These are phyloP conservation scores for Acrobasis repandana DNA, from an alignment of 2,888 invertebrate species.

Conservation along the genomic window DNA sequence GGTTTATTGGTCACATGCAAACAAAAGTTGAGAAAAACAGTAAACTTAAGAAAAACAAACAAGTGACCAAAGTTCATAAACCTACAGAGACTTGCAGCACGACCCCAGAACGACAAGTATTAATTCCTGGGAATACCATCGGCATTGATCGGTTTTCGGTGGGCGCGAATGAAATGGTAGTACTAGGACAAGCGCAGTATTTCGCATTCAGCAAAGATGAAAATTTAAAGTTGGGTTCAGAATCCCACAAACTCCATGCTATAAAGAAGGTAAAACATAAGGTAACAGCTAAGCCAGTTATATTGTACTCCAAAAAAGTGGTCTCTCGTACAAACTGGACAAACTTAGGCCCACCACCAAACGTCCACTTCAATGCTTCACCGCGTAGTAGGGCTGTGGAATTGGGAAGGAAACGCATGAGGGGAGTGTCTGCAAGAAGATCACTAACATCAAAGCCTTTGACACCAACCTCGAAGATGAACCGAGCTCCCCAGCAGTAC, in stretches of 20 bases:
- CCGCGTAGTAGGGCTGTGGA: neutral
- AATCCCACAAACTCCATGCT: neutral
- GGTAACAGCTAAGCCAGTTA: neutral
- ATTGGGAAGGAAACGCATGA: neutral
- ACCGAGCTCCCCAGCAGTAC: conserved; percentile 7
- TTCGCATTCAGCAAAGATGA: conserved; percentile 1
- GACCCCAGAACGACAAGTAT: neutral
- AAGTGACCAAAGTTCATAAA: neutral
- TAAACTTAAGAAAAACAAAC: neutral
- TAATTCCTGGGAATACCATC: neutral
- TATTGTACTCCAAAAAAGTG: neutral
- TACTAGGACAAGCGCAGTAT: conserved; percentile 1
- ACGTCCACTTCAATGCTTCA: neutral
- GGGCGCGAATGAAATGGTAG: neutral
- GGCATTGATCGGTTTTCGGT: neutral
- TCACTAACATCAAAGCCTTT: neutral
- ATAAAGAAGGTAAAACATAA: neutral
- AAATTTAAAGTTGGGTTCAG: neutral
- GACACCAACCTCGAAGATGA: neutral
- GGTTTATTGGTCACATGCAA: neutral
- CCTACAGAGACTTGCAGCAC: neutral
- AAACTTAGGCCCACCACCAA: neutral
- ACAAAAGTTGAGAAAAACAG: neutral
- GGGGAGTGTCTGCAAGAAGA: neutral
- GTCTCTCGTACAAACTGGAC: neutral